phyloP scores from a whole-genome alignment of 2,888 invertebrate genomes.

The Mythimna loreyi region DNA sequence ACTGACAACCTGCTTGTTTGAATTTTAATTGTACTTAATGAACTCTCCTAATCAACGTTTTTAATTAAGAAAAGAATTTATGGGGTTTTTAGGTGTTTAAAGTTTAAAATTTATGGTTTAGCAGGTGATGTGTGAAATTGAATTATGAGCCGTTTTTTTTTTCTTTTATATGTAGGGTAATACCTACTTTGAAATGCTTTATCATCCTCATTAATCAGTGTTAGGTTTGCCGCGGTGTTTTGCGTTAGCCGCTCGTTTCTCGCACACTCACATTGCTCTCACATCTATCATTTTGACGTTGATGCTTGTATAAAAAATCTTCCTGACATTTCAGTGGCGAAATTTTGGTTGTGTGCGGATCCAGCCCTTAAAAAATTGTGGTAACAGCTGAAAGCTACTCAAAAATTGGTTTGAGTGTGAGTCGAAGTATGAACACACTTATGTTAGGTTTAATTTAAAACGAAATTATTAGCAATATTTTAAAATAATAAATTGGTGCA shows the following conservation, averaged over 20 bases:
- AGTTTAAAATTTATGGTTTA: slow-evolving; percentile 32
- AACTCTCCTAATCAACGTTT: slow-evolving; percentile 38
- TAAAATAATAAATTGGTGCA: too few species aligned
- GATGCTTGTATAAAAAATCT: too few species aligned
- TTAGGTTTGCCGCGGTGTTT: not conserved
- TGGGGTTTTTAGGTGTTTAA: slow-evolving; percentile 19
- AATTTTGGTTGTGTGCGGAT: too few species aligned
- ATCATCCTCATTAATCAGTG: slow-evolving; percentile 17
- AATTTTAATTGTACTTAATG: slow-evolving; percentile 52
- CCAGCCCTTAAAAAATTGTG: too few species aligned
- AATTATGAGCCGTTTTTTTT: slow-evolving; percentile 1
- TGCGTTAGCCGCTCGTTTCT: not conserved
- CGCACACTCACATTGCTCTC: not conserved
- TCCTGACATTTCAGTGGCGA: too few species aligned
- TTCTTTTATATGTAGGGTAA: not conserved
- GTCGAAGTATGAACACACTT: too few species aligned
- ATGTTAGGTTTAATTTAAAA: too few species aligned
- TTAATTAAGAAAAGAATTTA: slow-evolving; percentile 52
- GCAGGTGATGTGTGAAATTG: slow-evolving; percentile 14
- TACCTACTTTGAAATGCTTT: slow-evolving; percentile 8
- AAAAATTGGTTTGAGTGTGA: too few species aligned
- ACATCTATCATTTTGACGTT: too few species aligned
- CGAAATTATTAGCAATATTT: too few species aligned
- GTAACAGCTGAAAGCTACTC: too few species aligned
- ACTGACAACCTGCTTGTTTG: slow-evolving; percentile 57